Base-by-base conservation (phyloP, 2,113 vertebrate species). In the Zosterops pallidus region DNA sequence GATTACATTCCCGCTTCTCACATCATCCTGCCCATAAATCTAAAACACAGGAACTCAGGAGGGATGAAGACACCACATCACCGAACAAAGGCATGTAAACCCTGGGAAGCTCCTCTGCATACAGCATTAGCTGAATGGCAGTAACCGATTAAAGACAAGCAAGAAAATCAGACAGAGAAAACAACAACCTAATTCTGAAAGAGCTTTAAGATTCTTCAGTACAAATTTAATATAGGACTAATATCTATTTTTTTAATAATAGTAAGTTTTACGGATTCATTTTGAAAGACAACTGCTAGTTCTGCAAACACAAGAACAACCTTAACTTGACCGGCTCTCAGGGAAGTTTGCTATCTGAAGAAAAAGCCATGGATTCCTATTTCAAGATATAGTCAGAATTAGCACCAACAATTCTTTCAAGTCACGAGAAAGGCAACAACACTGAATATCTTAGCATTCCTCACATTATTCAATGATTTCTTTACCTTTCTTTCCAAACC, bases 21-120 rank as follows among this genome's bases (percentile, higher is more conserved):
- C 94, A 96, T 94, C 87, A 97, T 91, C 90, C 83, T 96, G 94
- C 95, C 94, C 94, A 77, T 96, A 97, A 97, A 97, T 97, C 85
- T 95, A 86, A 97, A 95, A 93, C 94, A 94, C 79, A 81, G 68
- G 82, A 86, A 94, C 96, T 96, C 95, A 72, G 95, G 97, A 95
- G 85, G 78, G 93, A 94, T 87, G 84, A 88, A 95, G 94, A 96
- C 20, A 49, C 80, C 87, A 84, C 33, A 64, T n/a, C 24, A 55
- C 42, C 0, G 35, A 92, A 93, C 92, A 96, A 94, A 95, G 83
- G 44, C 77, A 83, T 2, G 5, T 56, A 57, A 83, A 53, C 53
- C 64, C 76, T 33, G 25, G 46, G 76, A 81, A 74, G 35, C 55
- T 75, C 26, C 78, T 78, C 49, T 49, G 64, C 44, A 71, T 29